phyloP scores from a whole-genome alignment of 92 coral and sea anemone genomes.

The Parazoanthus swiftii region DNA sequence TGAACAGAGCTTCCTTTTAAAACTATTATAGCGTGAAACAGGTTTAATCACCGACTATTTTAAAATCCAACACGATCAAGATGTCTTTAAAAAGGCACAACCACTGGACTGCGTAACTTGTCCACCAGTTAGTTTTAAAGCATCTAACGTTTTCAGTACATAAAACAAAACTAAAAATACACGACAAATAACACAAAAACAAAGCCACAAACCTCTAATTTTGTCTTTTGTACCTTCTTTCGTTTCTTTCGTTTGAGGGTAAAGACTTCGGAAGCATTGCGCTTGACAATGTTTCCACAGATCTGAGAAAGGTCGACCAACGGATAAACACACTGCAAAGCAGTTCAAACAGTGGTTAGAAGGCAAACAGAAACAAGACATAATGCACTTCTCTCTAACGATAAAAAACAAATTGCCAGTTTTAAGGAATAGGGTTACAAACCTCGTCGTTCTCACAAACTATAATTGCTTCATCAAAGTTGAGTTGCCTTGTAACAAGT shows the following conservation, averaged over 20 bases:
- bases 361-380: not conserved
- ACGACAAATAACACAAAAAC: not conserved
- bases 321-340: slow-evolving; percentile 85
- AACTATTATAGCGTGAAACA: not conserved
- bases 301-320: slow-evolving; percentile 46
- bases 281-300: slow-evolving; percentile 47
- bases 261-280: slow-evolving; percentile 55
- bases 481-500: slow-evolving; percentile 66
- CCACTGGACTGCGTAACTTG: not conserved
- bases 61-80: not conserved
- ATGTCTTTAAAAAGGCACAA: not conserved
- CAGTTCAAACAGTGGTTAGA: not conserved
- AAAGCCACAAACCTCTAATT: slow-evolving; percentile 37
- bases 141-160: not conserved
- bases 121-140: too few species aligned
- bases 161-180: not conserved
- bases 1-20: not conserved
- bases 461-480: slow-evolving; percentile 86
- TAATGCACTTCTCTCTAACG: not conserved
- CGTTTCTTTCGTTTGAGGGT: slow-evolving; percentile 58
- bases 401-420: not conserved
- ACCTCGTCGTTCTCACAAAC: slow-evolving; percentile 90
- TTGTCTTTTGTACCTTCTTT: slow-evolving; percentile 38
- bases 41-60: not conserved
- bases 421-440: not conserved